Evolutionary conservation across 1,140 invertebrate species (phyloP).

Genomic region (Listronotus oregonensis): DNA sequence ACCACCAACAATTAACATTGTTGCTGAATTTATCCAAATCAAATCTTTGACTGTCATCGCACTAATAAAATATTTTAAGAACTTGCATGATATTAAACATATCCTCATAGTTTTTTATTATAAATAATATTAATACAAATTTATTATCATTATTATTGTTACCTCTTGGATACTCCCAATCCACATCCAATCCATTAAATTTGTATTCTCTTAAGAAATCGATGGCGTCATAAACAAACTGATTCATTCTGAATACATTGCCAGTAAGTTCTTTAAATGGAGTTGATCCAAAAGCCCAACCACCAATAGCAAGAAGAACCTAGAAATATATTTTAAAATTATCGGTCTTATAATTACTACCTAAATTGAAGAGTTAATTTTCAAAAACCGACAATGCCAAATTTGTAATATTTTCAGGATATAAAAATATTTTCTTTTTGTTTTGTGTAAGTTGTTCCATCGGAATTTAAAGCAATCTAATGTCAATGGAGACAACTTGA

Average conservation of each 20-base stretch:
- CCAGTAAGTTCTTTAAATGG: constrained; percentile 91
- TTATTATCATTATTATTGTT: background rate
- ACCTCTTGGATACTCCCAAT: constrained; percentile 94
- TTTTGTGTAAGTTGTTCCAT: no score
- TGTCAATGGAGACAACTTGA: no score
- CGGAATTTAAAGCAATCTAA: no score
- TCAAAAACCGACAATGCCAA: no score
- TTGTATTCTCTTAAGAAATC: constrained; percentile 89
- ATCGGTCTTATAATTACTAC: background rate
- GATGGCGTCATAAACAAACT: constrained; percentile 92
- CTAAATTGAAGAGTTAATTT: no score
- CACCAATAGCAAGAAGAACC: constrained; percentile 89
- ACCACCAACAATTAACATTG: no score
- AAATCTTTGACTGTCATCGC: background rate
- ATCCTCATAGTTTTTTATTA: no score
- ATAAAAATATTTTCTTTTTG: no score
- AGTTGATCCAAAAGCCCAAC: constrained; percentile 91
- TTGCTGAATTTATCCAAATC: no score
- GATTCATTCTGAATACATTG: constrained; percentile 90
- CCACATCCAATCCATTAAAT: constrained; percentile 95
- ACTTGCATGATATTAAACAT: no score
- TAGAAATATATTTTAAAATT: constrained; percentile 48
- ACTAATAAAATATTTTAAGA: background rate
- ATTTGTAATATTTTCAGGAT: no score
- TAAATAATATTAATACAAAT: no score